phyloP scores from a whole-genome alignment of 2,888 invertebrate genomes.

The Onchidella celtica region DNA sequence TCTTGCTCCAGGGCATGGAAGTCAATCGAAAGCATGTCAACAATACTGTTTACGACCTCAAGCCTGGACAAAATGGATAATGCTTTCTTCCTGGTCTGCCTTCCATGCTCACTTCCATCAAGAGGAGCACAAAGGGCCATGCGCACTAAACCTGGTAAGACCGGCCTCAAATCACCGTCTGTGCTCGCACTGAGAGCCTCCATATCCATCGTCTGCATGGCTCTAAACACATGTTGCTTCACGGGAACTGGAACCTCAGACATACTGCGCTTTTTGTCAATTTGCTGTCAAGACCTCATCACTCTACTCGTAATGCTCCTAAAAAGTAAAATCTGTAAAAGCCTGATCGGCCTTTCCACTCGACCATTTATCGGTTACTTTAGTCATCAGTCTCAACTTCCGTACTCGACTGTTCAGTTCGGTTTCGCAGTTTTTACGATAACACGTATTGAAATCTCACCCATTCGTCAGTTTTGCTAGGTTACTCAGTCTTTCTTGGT shows the following conservation, averaged over 20 bases:
- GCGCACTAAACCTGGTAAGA: slow-evolving; percentile 93
- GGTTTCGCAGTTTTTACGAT: too few relatives aligned
- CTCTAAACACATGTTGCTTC: slow-evolving; percentile 69
- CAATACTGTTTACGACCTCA: slow-evolving; percentile 96
- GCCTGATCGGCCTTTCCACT: too few relatives aligned
- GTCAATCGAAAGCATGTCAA: slow-evolving; percentile 94
- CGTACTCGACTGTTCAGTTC: too few relatives aligned
- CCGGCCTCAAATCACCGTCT: slow-evolving; percentile 91
- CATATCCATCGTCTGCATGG: slow-evolving; percentile 84
- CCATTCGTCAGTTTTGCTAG: too few relatives aligned
- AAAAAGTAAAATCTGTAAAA: too few relatives aligned
- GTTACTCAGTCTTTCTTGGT: too few relatives aligned
- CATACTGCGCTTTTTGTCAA: too few relatives aligned
- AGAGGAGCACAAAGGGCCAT: slow-evolving; percentile 94
- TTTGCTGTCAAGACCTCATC: too few relatives aligned
- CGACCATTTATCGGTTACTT: too few relatives aligned
- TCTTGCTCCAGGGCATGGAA: slow-evolving; percentile 95
- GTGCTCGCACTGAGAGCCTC: slow-evolving; percentile 87
- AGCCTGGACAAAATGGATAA: slow-evolving; percentile 94
- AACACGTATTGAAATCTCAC: too few relatives aligned
- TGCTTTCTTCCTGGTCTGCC: slow-evolving; percentile 91
- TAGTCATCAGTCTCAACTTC: too few relatives aligned
- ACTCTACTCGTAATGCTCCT: too few relatives aligned
- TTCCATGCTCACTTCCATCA: slow-evolving; percentile 91
- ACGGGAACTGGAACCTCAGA: slow-evolving; percentile 57